A percentile compares a stretch with the other conserved stretches of the same genome.
Evolutionary conservation across 53 echinoderm and acorn worm genomes (phyloP).

Genomic region (Apostichopus leukothele): DNA sequence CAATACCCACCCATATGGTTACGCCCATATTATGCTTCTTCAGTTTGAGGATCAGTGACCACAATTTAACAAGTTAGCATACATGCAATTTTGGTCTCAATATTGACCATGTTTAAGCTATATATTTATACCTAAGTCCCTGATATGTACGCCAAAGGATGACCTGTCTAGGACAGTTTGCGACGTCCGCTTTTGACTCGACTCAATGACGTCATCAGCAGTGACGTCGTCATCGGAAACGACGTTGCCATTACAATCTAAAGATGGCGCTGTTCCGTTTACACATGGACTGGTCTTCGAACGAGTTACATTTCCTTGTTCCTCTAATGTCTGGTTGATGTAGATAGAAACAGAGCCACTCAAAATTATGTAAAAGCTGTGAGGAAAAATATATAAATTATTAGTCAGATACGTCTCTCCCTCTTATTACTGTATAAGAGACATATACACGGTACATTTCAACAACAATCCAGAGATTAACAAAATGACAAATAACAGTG

Average conservation of each 20-base stretch:
- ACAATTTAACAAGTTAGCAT: too few species aligned
- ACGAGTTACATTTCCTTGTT: conserved; percentile 75
- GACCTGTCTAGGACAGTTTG: conserved; percentile 62
- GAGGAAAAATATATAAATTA: background rate
- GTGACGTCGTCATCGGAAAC: conserved; percentile 26
- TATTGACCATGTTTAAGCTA: too few species aligned
- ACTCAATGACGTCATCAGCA: conserved; percentile 38
- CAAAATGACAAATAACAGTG: too few species aligned
- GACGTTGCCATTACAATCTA: conserved; percentile 49
- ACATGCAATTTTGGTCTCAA: too few species aligned
- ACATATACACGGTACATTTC: too few species aligned
- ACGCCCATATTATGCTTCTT: too few species aligned
- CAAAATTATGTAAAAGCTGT: conserved; percentile 93
- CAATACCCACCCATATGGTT: too few species aligned
- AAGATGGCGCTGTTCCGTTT: background rate
- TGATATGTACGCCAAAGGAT: conserved; percentile 85
- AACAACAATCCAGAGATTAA: too few species aligned
- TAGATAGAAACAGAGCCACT: conserved; percentile 90
- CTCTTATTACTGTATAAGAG: too few species aligned
- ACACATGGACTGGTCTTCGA: background rate
- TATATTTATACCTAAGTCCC: conserved; percentile 73
- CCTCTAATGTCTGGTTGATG: conserved; percentile 94
- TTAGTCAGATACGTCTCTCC: too few species aligned
- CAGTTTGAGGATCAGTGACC: too few species aligned
- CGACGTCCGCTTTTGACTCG: conserved; percentile 6